Base-by-base conservation (phyloP, 2,888 invertebrate genomes). In the Tyria jacobaeae region DNA sequence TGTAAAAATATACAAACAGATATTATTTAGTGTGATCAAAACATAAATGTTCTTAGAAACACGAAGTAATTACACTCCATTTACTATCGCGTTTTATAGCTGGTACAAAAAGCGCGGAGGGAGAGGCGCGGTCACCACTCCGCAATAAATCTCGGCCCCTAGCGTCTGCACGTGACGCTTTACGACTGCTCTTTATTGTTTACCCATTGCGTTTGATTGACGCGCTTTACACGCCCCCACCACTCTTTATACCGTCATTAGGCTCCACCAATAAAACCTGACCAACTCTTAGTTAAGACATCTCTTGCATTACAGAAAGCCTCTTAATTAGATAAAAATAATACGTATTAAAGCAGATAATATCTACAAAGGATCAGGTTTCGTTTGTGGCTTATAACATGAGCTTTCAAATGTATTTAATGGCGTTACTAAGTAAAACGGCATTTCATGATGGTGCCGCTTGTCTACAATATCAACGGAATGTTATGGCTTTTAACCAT, bases 181-280 rank as follows among this genome's bases (percentile, higher is more conserved):
- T 60, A 70, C 57, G 57, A 50, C 21, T 24, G 3, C 24, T 17
- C 50, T 57, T 35, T 63, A 70, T 47, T 39, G 61, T 65, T 51
- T n/a, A 17, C 24, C 21, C 52, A 35, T 54, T 27, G 62, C 55
- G 51, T 52, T 49, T 51, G 58, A 62, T 44, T 7, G 51, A 53
- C 54, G 53, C 41, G 34, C 34, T 37, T 31, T 21, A 39, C 50
- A 51, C 57, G 21, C 15, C 15, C 21, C 50, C 17, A 17, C 37
- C 15, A 17, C 48, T 14, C n/a, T 27, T 39, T 49, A 25, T 37
- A 24, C 6, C 47, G 59, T 21, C 53, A 60, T 54, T 60, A 53
- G 53, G 10, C 51, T 34, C 44, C 21, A 57, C 35, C 35, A 57
- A 62, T 53, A 62, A 62, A 57, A 48, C 24, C 12, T 21, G 10